A percentile compares a stretch with the other conserved stretches of the same genome.
Evolutionary conservation across 2,888 invertebrate genomes (phyloP).

Genomic region (Hermaeophaga mercurialis): DNA sequence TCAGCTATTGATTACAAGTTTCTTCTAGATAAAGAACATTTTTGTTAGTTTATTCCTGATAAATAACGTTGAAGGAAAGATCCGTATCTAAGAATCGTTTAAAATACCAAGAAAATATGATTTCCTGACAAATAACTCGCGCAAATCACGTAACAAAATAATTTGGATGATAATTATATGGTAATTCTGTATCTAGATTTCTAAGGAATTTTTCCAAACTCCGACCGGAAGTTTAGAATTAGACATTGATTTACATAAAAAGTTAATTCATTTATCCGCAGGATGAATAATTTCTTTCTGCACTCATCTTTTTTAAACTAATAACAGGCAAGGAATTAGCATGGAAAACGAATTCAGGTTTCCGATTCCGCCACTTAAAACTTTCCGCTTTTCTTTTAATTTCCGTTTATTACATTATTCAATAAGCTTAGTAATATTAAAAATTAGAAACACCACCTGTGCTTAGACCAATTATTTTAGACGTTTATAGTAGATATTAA

Average conservation of each 20-base stretch:
- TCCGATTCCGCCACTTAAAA: conserved; percentile 9
- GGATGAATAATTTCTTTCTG: conserved; percentile 11
- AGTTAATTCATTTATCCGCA: conserved; percentile 16
- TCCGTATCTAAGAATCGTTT: conserved; percentile 1
- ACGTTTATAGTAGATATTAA: too few relatives aligned
- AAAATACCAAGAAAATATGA: conserved; percentile 11
- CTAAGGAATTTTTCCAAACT: not conserved
- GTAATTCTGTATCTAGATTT: conserved; percentile 9
- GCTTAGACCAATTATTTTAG: too few relatives aligned
- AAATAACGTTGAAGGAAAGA: not conserved
- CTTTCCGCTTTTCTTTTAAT: not conserved
- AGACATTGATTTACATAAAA: conserved; percentile 15
- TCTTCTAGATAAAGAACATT: too few relatives aligned
- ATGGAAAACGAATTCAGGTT: conserved; percentile 17
- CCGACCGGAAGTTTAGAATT: conserved; percentile 1
- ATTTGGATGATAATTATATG: conserved; percentile 16
- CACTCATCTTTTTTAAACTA: conserved; percentile 9
- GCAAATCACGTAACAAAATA: conserved; percentile 10
- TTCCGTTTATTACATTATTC: not conserved
- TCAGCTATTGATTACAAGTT: too few relatives aligned
- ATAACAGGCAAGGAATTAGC: conserved; percentile 1
- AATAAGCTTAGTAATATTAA: not conserved
- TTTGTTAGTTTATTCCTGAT: too few relatives aligned
- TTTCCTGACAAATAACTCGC: conserved; percentile 1
- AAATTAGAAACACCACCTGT: too few relatives aligned